phyloP scores from a whole-genome alignment of 2,888 invertebrate genomes.

The Ceriagrion tenellum region DNA sequence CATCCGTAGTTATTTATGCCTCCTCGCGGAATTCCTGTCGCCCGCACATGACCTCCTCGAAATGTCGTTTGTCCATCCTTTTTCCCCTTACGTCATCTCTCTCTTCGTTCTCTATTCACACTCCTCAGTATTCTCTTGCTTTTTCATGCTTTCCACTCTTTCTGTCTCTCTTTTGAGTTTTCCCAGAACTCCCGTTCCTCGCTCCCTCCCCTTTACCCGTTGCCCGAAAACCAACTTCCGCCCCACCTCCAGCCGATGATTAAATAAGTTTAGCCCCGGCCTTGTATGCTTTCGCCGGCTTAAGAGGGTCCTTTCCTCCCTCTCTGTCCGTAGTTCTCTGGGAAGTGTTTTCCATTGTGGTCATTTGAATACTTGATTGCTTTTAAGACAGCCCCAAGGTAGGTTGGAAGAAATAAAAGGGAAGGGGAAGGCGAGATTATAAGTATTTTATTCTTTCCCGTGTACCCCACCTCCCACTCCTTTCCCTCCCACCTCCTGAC shows the following conservation, averaged over 20 bases:
- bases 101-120: too few species aligned
- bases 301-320: background rate
- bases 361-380: slow-evolving; percentile 63
- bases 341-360: slow-evolving; percentile 58
- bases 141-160: background rate
- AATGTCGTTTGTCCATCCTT: too few species aligned
- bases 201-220: background rate
- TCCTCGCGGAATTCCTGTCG: too few species aligned
- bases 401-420: background rate
- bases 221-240: background rate
- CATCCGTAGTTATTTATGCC: too few species aligned
- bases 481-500: background rate
- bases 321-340: slow-evolving; percentile 1
- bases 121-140: too few species aligned
- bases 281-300: slow-evolving; percentile 47
- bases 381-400: background rate
- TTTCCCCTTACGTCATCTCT: too few species aligned
- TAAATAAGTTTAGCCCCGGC: slow-evolving; percentile 58
- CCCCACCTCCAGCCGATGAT: background rate
- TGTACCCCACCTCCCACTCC: background rate
- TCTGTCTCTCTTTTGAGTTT: background rate
- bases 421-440: background rate
- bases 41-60: too few species aligned
- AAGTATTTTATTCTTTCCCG: slow-evolving; percentile 6
- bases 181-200: background rate